Conservation (phyloP, 2,888 invertebrate species). For the Cantharis rustica region DNA sequence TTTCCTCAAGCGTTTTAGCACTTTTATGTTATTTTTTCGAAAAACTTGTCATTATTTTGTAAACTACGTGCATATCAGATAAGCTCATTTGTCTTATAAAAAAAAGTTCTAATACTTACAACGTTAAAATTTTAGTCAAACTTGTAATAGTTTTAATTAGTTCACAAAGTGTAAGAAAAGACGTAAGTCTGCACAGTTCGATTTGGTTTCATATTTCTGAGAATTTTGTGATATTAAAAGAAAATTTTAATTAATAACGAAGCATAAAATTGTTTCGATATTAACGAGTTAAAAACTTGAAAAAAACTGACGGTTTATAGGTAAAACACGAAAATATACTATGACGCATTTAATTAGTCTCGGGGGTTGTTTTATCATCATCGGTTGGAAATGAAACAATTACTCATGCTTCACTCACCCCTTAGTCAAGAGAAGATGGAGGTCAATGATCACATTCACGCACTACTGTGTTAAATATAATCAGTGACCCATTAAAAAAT, state of each 20-base stretch:
- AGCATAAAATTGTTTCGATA: not conserved
- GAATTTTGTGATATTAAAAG: not conserved
- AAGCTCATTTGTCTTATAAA: not conserved
- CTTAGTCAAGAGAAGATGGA: slow-evolving; percentile 10
- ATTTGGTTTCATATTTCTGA: not conserved
- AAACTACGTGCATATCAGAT: not conserved
- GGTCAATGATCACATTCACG: slow-evolving; percentile 24
- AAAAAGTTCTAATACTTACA: not conserved
- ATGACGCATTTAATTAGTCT: slow-evolving; percentile 28
- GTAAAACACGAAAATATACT: slow-evolving; percentile 20
- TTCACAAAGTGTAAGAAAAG: not conserved
- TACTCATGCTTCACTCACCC: slow-evolving; percentile 27
- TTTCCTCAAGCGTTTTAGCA: not conserved
- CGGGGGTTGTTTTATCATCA: slow-evolving; percentile 25
- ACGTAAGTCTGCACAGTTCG: not conserved
- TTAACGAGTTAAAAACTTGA: slow-evolving; percentile 7
- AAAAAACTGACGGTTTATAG: slow-evolving; percentile 17
- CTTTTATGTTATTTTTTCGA: not conserved
- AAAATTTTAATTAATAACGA: not conserved
- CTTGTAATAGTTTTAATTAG: not conserved
- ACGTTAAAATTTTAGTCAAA: not conserved
- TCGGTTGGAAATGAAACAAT: slow-evolving; percentile 26
- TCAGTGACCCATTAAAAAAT: slow-evolving; percentile 13
- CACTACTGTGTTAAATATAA: slow-evolving; percentile 16
- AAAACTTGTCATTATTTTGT: not conserved